Percentiles rank a stretch among this genome's conserved stretches.
Evolutionary conservation across 2,113 vertebrate genomes (phyloP).

Genomic region (Thymallus thymallus): DNA sequence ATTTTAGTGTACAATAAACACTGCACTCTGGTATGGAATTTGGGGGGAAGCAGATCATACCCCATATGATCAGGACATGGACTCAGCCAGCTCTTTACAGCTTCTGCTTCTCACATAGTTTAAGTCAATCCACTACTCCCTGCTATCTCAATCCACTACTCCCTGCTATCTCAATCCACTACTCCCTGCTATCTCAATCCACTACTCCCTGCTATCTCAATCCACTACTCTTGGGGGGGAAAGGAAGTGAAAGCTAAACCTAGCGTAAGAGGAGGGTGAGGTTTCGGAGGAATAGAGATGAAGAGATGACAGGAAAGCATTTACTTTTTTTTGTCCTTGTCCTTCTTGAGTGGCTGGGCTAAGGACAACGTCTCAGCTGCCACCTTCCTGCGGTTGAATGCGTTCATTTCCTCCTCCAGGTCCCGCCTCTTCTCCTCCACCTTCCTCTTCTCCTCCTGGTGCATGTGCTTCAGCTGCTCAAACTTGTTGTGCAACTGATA

Average conservation of each 20-base stretch:
- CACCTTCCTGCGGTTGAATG: constrained; percentile 88
- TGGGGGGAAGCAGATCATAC: not conserved
- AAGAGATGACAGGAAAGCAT: constrained; percentile 40
- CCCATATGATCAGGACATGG: too few species aligned
- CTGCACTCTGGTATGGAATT: not conserved
- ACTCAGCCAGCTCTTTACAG: too few species aligned
- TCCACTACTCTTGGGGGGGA: not conserved
- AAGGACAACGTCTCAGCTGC: constrained; percentile 88
- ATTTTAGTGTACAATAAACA: too few species aligned
- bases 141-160: too few species aligned
- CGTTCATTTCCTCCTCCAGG: constrained; percentile 92
- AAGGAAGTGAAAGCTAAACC: not conserved
- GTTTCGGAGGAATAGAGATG: not conserved
- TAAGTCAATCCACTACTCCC: too few species aligned
- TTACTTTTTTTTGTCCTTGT: constrained; percentile 99
- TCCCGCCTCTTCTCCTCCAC: constrained; percentile 93
- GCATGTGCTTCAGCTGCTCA: constrained; percentile 93
- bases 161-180: too few species aligned
- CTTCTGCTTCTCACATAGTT: too few species aligned
- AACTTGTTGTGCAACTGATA: constrained; percentile 94
- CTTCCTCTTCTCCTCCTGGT: constrained; percentile 97
- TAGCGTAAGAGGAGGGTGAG: not conserved
- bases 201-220: too few species aligned
- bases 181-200: too few species aligned
- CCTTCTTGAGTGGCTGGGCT: constrained; percentile 94